Base-by-base conservation (phyloP, 2,797 vertebrate genomes). In the Chrosomus eos region DNA sequence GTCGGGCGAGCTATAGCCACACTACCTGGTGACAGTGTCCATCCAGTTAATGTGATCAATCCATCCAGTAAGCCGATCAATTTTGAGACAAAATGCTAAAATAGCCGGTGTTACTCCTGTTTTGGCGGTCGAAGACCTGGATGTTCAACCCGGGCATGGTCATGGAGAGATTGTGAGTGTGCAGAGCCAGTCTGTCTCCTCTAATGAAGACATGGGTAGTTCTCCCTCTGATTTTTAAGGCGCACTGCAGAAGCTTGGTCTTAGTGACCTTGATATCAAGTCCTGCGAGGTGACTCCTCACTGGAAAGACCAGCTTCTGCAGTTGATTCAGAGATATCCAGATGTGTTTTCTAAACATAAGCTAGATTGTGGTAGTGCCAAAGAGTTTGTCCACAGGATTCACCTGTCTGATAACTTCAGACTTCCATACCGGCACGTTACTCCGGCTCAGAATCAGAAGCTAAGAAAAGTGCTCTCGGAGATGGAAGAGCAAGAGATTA, bases 291-390 rank as follows among this genome's bases (percentile, higher is more conserved):
- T 84, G 1, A 53, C 51, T 19, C 31, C 9, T 4, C 36, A 58
- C 13, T 81, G 60, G 73, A 87, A 79, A 55, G 19, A 28, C 3
- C 72, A 80, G 51, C 36, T 83, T n/a, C 1, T 87, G 23, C 33
- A 83, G n/a, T 28, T 87, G 19, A 13, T 86, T 21, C 33, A 36
- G n/a, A n/a, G n/a, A n/a, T 40, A 71, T n/a, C 51, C 80, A n/a
- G 62, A 72, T 33, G 71, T 84, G 19, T 87, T 87, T 48, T 43
- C 82, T 23, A 38, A 76, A 82, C 36, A 67, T 40, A 26, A 85
- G 38, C n/a, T 79, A 23, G 74, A 84, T 11, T 87, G 73, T 64
- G 73, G 40, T 2, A 62, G 4, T 0, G 31, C 53, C 21, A 60
- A 78, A 62, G 75, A 40, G 19, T 38, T 78, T 38, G 51, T 78